Base-by-base conservation (phyloP, 2,888 invertebrate genomes). In the Cerastis rubricosa region DNA sequence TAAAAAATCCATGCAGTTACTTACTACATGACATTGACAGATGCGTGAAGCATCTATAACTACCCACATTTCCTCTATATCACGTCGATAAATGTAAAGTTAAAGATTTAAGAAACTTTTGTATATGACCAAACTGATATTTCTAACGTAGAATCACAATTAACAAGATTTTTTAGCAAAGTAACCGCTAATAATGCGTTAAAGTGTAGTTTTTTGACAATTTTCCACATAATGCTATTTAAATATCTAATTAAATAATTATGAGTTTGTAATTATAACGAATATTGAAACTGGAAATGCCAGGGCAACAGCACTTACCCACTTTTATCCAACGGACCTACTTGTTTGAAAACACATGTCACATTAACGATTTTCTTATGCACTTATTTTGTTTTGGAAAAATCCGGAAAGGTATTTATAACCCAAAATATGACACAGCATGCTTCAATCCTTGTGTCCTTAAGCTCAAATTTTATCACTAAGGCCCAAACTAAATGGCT, bases 111-210 rank as follows among this genome's bases (percentile, higher is more conserved):
- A 84, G 71, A 83, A 83, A 72, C 63, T 88, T 90, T 90, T 90
- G 85, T 90, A 90, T 84, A 87, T 87, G 91, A 91, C 91, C 89
- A 90, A 90, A 89, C 81, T 81, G 85, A 87, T 81, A 86, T 87
- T 88, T 88, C 82, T 86, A 87, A 82, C 64, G 78, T 85, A 87
- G 81, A 40, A 81, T 84, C 87, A 86, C 83, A 57, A 71, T 80
- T 78, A 81, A 81, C 67, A 63, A 76, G 59, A 61, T 67, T 80
- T 75, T 78, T 78, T 82, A 84, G 76, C 78, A 71, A 83, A 79
- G 57, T 83, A 80, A 76, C 80, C 63, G 83, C 83, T 82, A 81
- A 54, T 67, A 59, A 71, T 66, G 82, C 69, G 78, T 83, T 59
- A 74, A 80, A 76, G 68, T 74, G 90, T 90, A 89, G 90, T 87